phyloP scores from a whole-genome alignment of 2,797 vertebrate species.

The Carcharodon carcharias region DNA sequence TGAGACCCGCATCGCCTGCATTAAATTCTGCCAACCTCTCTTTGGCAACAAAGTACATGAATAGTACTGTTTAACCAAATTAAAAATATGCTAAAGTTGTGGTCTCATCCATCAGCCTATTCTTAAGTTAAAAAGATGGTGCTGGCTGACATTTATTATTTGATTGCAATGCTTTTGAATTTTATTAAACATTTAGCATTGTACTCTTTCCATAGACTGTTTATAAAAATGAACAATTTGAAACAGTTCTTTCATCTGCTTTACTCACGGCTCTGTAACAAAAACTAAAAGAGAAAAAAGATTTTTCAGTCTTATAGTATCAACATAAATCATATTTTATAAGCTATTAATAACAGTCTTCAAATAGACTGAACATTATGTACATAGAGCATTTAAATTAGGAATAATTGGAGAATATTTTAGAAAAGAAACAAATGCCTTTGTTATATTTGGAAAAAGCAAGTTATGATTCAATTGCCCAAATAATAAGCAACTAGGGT shows the following conservation, averaged over 20 bases:
- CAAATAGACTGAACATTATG: background rate
- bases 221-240: slow-evolving; percentile 30
- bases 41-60: background rate
- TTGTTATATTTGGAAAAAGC: background rate
- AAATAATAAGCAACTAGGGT: background rate
- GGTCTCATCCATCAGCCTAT: background rate
- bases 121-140: background rate
- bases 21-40: background rate
- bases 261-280: background rate
- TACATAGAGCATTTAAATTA: background rate
- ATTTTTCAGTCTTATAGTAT: background rate
- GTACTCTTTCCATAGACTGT: background rate
- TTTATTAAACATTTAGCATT: background rate
- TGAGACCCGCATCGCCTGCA: background rate
- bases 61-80: background rate
- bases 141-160: slow-evolving; percentile 5
- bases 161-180: background rate
- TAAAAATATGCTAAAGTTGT: background rate
- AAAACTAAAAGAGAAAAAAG: background rate
- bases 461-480: background rate
- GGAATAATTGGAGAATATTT: background rate
- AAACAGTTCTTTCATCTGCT: background rate
- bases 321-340: slow-evolving; percentile 7
- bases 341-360: background rate
- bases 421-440: background rate